phyloP scores from a whole-genome alignment of 2,797 vertebrate genomes.

The Microctenopoma steveboyesi region DNA sequence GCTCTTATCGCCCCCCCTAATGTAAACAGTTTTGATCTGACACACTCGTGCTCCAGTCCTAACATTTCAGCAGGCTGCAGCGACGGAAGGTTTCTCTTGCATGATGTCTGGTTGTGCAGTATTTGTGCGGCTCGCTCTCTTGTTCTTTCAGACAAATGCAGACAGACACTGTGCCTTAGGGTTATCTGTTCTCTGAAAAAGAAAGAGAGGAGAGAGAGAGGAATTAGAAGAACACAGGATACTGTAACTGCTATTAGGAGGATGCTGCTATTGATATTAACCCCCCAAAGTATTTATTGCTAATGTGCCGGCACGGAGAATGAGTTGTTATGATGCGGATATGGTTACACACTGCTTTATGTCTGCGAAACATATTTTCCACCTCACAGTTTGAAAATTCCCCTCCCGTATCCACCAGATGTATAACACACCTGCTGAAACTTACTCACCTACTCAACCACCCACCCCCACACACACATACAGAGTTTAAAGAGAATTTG shows the following conservation, averaged over 20 bases:
- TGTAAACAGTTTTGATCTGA: slow-evolving; percentile 70
- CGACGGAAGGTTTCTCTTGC: slow-evolving; percentile 56
- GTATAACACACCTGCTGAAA: slow-evolving; percentile 55
- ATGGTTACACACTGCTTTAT: slow-evolving; percentile 5
- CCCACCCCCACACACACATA: slow-evolving; percentile 25
- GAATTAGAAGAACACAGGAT: slow-evolving; percentile 19
- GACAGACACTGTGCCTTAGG: slow-evolving; percentile 70
- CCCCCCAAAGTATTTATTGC: slow-evolving; percentile 14
- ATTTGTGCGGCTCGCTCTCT: slow-evolving; percentile 64
- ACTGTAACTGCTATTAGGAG: slow-evolving; percentile 4
- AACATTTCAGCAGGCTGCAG: slow-evolving; percentile 74
- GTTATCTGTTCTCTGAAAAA: slow-evolving; percentile 73
- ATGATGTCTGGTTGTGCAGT: slow-evolving; percentile 63
- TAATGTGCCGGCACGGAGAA: slow-evolving; percentile 1
- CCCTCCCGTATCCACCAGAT: slow-evolving; percentile 36
- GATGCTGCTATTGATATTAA: background rate
- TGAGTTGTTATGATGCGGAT: slow-evolving; percentile 6
- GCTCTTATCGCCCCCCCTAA: slow-evolving; percentile 53
- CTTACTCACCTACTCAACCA: slow-evolving; percentile 44
- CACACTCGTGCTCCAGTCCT: slow-evolving; percentile 51
- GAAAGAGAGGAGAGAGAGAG: slow-evolving; percentile 53
- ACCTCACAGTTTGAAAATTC: slow-evolving; percentile 33
- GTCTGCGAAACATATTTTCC: slow-evolving; percentile 19
- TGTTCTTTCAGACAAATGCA: slow-evolving; percentile 71
- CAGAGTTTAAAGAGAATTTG: slow-evolving; percentile 30